These are phyloP conservation scores for Nematostella vectensis DNA, from an alignment of 92 coral and sea anemone species.

Conservation along the genomic window DNA sequence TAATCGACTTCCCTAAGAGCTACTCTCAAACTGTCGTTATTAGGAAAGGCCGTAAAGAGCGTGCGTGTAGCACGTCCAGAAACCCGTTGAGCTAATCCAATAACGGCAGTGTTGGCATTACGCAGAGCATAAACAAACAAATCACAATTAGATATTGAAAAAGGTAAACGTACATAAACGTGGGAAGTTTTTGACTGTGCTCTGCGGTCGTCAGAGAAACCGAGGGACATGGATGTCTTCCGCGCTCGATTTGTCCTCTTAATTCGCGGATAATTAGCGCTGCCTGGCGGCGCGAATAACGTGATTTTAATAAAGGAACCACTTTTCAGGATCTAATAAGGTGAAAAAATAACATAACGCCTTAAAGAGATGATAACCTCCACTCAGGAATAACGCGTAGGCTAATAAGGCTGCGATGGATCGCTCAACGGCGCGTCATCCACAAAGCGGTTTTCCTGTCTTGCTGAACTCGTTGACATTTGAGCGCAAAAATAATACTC, in stretches of 20 bases:
- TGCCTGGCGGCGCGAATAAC: neutral
- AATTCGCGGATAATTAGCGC: neutral
- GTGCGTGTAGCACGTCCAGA: no score
- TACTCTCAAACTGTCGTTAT: no score
- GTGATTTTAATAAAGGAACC: neutral
- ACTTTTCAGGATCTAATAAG: neutral
- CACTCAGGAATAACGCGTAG: neutral
- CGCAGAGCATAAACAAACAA: neutral
- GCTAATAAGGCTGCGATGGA: neutral
- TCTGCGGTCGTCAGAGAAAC: neutral
- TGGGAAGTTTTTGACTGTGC: neutral
- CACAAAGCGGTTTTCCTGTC: neutral
- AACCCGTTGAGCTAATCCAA: no score
- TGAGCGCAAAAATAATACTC: no score
- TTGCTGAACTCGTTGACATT: no score
- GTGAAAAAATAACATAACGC: slow-evolving; percentile 1
- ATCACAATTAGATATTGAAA: neutral
- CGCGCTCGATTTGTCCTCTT: no score
- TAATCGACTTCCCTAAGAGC: no score
- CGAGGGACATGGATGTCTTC: no score
- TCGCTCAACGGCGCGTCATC: neutral
- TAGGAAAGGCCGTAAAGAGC: no score
- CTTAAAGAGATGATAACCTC: neutral
- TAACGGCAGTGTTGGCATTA: no score
- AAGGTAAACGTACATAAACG: neutral